Percentiles rank a stretch among this genome's conserved stretches.
Evolutionary conservation across 2,888 invertebrate genomes (phyloP).

Genomic region (Tolmerus cingulatus): DNA sequence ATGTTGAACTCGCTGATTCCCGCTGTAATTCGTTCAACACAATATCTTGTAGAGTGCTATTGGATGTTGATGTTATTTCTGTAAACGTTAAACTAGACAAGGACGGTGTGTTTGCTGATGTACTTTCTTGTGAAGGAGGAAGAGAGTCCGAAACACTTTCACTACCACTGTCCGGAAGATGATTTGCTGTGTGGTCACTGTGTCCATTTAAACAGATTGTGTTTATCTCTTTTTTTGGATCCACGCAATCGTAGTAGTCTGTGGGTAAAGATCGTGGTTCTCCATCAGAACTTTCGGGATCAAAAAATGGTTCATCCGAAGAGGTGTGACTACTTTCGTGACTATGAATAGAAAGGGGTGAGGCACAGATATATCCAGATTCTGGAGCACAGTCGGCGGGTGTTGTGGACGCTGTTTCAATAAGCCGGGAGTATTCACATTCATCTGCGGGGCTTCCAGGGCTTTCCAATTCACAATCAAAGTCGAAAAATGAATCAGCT

Average conservation of each 20-base stretch:
- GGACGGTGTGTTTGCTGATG: conserved; percentile 49
- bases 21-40: conserved; percentile 56
- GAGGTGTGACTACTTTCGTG: conserved; percentile 64
- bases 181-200: conserved; percentile 46
- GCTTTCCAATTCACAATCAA: conserved; percentile 72
- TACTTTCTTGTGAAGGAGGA: conserved; percentile 50
- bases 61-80: conserved; percentile 43
- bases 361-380: conserved; percentile 66
- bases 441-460: conserved; percentile 76
- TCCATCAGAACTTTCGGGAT: conserved; percentile 60
- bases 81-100: conserved; percentile 42
- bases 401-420: conserved; percentile 66
- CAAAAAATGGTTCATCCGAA: conserved; percentile 65
- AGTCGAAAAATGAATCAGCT: conserved; percentile 71
- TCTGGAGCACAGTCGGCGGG: conserved; percentile 64
- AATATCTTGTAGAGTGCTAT: conserved; percentile 55
- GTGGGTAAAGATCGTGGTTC: conserved; percentile 49
- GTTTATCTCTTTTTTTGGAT: conserved; percentile 45
- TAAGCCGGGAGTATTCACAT: conserved; percentile 65
- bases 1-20: conserved; percentile 43
- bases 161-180: conserved; percentile 48
- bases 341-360: conserved; percentile 52
- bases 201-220: conserved; percentile 34
- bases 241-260: conserved; percentile 50
- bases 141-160: conserved; percentile 51